Evolutionary conservation across 1,140 invertebrate genomes (phyloP).

Genomic region (Trichomalopsis sarcophagae): DNA sequence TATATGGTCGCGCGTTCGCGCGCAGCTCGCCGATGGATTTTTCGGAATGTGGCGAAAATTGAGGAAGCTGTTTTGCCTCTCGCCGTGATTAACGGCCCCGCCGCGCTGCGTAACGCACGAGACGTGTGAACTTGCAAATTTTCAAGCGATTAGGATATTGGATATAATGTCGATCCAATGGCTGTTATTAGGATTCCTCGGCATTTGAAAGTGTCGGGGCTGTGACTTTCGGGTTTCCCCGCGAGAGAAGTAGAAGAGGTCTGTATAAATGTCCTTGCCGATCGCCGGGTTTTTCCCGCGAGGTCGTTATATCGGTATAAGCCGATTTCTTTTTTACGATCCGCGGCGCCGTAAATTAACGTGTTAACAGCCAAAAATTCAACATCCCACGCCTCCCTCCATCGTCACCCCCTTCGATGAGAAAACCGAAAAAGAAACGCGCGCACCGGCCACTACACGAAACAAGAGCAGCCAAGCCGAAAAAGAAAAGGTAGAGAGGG

Average conservation of each 20-base stretch:
- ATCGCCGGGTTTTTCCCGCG: too few relatives aligned
- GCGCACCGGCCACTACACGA: background rate
- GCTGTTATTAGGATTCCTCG: too few relatives aligned
- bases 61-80: background rate
- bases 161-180: too few relatives aligned
- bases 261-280: too few relatives aligned
- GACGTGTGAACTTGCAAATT: too few relatives aligned
- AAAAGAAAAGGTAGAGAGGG: slow-evolving; percentile 48
- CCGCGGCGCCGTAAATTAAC: background rate
- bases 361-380: background rate
- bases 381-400: background rate
- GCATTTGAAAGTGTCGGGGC: background rate
- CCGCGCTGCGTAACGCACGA: too few relatives aligned
- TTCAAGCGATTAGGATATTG: too few relatives aligned
- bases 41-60: background rate
- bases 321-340: background rate
- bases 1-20: background rate
- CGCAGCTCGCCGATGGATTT: background rate
- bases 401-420: background rate
- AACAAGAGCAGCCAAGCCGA: slow-evolving; percentile 37
- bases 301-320: too few relatives aligned
- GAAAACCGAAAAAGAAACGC: background rate
- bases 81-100: too few relatives aligned
- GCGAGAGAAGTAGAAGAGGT: too few relatives aligned
- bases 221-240: background rate